Conservation (phyloP, 1,140 invertebrate genomes). For the Polypedilum vanderplanki region DNA sequence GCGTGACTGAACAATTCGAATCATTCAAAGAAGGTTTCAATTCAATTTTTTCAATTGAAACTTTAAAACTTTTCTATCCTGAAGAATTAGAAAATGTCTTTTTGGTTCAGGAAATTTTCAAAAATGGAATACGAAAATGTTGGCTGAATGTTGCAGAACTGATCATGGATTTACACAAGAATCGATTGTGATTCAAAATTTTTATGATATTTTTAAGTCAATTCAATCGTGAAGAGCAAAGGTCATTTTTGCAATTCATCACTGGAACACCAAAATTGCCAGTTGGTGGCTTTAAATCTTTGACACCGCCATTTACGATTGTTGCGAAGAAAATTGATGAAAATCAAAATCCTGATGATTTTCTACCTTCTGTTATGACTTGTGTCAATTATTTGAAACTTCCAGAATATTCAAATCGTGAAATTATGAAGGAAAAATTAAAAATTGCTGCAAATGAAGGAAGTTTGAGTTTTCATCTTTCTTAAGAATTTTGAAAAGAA, state of each 20-base stretch:
- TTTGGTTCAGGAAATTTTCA: slow-evolving; percentile 57
- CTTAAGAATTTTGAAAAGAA: too few species aligned
- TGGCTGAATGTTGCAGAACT: slow-evolving; percentile 88
- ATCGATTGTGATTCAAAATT: slow-evolving; percentile 85
- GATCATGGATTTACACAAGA: slow-evolving; percentile 96
- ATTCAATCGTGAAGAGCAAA: slow-evolving; percentile 83
- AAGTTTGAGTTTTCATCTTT: slow-evolving; percentile 96
- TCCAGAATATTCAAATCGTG: slow-evolving; percentile 89
- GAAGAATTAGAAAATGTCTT: slow-evolving; percentile 97
- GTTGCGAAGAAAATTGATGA: slow-evolving; percentile 90
- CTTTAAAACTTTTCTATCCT: slow-evolving; percentile 89
- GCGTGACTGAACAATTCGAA: slow-evolving; percentile 93
- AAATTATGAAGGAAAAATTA: slow-evolving; percentile 90
- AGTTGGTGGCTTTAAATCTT: slow-evolving; percentile 93
- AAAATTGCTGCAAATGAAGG: slow-evolving; percentile 86
- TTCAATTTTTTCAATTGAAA: slow-evolving; percentile 82
- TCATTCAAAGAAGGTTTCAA: slow-evolving; percentile 93
- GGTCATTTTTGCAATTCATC: slow-evolving; percentile 95
- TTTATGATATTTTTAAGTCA: slow-evolving; percentile 89
- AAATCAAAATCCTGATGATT: slow-evolving; percentile 87
- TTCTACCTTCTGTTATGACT: slow-evolving; percentile 98
- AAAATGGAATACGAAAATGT: slow-evolving; percentile 82
- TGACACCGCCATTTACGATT: slow-evolving; percentile 92
- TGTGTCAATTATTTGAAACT: slow-evolving; percentile 99
- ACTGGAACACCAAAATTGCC: slow-evolving; percentile 95